Conservation (phyloP, 2,797 vertebrate species). For the Varecia variegata region DNA sequence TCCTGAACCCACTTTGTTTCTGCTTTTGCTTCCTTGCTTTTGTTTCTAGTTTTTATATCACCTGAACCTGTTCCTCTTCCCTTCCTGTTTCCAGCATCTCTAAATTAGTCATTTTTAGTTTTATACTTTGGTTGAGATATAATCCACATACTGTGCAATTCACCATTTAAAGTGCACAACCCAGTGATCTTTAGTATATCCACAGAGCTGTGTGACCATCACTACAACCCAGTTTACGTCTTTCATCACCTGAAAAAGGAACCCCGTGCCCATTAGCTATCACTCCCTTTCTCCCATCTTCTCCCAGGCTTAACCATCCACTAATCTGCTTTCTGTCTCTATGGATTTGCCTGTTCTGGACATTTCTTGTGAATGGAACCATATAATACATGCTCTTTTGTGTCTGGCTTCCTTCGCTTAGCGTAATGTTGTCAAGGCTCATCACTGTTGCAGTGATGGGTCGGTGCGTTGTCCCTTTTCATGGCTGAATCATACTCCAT, state of each 20-base stretch:
- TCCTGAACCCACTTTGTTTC: not conserved
- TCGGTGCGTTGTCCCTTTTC: not conserved
- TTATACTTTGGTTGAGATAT: not conserved
- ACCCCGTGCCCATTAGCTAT: not conserved
- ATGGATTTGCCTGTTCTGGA: not conserved
- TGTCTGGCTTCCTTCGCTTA: too few relatives aligned
- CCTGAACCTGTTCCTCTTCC: not conserved
- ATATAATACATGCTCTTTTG: too few relatives aligned
- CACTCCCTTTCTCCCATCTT: too few relatives aligned
- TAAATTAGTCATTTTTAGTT: not conserved
- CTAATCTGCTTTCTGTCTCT: not conserved
- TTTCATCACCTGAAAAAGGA: not conserved
- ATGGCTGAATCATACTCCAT: not conserved
- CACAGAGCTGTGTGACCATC: not conserved
- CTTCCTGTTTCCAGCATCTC: not conserved
- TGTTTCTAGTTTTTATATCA: not conserved
- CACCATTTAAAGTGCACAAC: not conserved
- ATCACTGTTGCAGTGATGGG: not conserved
- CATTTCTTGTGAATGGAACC: not conserved
- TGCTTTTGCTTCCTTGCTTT: not conserved
- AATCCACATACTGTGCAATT: not conserved
- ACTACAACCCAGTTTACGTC: not conserved
- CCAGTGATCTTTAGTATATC: not conserved
- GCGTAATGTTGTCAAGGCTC: not conserved
- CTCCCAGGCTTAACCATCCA: fast-evolving